phyloP scores from a whole-genome alignment of 2,797 vertebrate species.

The Thaleichthys pacificus region DNA sequence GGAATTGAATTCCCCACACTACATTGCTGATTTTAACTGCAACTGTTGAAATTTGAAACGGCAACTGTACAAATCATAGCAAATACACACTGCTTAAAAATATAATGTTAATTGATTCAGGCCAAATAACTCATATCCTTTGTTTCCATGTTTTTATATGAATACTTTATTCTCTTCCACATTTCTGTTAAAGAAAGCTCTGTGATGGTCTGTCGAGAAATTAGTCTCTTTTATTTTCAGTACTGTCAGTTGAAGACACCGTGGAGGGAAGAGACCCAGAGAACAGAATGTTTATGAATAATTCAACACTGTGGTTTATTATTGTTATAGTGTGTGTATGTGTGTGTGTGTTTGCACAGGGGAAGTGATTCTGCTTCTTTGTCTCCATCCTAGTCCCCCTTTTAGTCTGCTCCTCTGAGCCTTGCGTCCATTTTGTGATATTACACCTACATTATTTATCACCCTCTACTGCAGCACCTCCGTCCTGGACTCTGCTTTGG shows the following conservation, averaged over 20 bases:
- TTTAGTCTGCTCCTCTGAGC: constrained; percentile 59
- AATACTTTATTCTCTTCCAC: constrained; percentile 13
- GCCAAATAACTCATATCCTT: constrained; percentile 16
- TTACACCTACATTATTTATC: constrained; percentile 80
- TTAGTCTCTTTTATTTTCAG: constrained; percentile 29
- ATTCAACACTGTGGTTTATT: constrained; percentile 72
- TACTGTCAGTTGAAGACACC: constrained; percentile 53
- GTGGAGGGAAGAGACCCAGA: constrained; percentile 57
- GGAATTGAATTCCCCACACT: background rate
- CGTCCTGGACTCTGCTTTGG: constrained; percentile 62
- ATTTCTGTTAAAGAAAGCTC: constrained; percentile 15
- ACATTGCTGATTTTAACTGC: background rate
- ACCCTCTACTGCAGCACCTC: constrained; percentile 50
- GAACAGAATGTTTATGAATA: constrained; percentile 66
- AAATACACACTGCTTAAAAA: background rate
- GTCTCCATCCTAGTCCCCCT: constrained; percentile 64
- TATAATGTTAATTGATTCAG: background rate
- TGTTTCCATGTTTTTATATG: constrained; percentile 20
- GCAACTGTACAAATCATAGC: background rate
- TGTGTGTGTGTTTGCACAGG: constrained; percentile 58
- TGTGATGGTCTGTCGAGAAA: constrained; percentile 24
- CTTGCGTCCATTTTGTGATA: constrained; percentile 74
- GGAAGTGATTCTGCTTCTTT: constrained; percentile 65
- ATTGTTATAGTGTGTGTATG: constrained; percentile 55
- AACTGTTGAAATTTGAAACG: background rate